These are phyloP conservation scores for Danaus plexippus DNA, from an alignment of 1,140 invertebrate genomes.

Conservation along the genomic window DNA sequence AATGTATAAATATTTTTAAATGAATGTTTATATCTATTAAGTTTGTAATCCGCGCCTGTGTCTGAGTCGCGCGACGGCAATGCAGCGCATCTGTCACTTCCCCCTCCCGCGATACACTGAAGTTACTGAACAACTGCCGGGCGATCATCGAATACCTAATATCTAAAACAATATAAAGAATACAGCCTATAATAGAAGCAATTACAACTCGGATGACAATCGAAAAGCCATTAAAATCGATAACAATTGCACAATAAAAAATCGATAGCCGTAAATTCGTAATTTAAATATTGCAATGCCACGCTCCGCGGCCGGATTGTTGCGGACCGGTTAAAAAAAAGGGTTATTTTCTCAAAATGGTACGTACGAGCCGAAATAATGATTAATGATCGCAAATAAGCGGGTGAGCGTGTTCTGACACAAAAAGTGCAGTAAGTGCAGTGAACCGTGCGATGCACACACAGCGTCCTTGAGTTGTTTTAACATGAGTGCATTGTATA, in stretches of 20 bases:
- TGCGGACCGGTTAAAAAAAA: conserved; percentile 49
- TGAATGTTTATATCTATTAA: no score
- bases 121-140: conserved; percentile 14
- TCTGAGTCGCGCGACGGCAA: conserved; percentile 51
- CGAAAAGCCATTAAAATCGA: conserved; percentile 17
- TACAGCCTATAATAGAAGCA: no score
- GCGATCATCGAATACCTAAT: no score
- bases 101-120: conserved; percentile 19
- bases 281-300: conserved; percentile 35
- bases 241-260: conserved; percentile 19
- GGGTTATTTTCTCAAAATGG: conserved; percentile 68
- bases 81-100: conserved; percentile 69
- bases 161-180: no score
- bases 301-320: conserved; percentile 17
- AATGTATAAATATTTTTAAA: no score
- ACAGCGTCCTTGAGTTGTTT: conserved; percentile 15
- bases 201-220: conserved; percentile 8
- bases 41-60: conserved; percentile 36
- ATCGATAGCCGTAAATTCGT: conserved; percentile 23
- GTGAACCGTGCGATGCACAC: conserved; percentile 44
- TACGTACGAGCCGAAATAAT: conserved; percentile 60
- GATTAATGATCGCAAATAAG: conserved; percentile 70
- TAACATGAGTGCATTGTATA: conserved; percentile 12
- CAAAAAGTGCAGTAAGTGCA: conserved; percentile 48
- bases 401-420: conserved; percentile 49